Base-by-base conservation (phyloP, 2,797 vertebrate species). In the Acanthurus lineatus region DNA sequence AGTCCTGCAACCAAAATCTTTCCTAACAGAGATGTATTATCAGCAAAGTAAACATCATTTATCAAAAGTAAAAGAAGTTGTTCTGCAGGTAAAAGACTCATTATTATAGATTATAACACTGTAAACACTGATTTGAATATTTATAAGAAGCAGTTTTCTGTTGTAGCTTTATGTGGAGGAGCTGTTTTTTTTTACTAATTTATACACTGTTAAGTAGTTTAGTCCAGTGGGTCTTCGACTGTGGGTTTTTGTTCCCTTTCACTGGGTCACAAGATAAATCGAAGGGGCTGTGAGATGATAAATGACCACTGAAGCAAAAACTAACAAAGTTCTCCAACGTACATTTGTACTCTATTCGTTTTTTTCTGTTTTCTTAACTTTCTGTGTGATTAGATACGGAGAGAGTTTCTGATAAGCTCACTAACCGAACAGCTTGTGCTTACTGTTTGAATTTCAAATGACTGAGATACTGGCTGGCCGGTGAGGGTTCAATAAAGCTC, bases 381-480 rank as follows among this genome's bases (percentile, higher is more conserved):
- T 40, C 44, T 52, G 3, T 11, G 58, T n/a, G 5, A 47, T 48
- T 47, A 38, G 5, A 70, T 70, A 35, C 19, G 53, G 25, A 44
- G 57, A 58, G 38, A 12, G 9, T 28, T 57, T 61, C 64, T 63
- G 73, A 82, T 74, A 48, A 57, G 44, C 47, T 60, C 4, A 6
- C 72, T 51, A 40, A 72, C 44, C n/a, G 73, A 73, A 60, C 68
- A 64, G 71, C 67, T 57, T 69, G 58, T 15, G 44, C 66, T 57
- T 53, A 54, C 20, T 45, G 65, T 79, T 81, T 83, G 67, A 63
- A 83, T 86, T 79, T 74, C 48, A 77, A 69, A 69, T 67, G 71
- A 77, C 7, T 28, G 70, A 75, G 60, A 76, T 51, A 53, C 47
- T 35, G 65, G 61, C 32, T 28, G 53, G 71, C 20, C 38, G 1